Evolutionary conservation across 2,888 invertebrate species (phyloP).

Genomic region (Ectemnius cavifrons): DNA sequence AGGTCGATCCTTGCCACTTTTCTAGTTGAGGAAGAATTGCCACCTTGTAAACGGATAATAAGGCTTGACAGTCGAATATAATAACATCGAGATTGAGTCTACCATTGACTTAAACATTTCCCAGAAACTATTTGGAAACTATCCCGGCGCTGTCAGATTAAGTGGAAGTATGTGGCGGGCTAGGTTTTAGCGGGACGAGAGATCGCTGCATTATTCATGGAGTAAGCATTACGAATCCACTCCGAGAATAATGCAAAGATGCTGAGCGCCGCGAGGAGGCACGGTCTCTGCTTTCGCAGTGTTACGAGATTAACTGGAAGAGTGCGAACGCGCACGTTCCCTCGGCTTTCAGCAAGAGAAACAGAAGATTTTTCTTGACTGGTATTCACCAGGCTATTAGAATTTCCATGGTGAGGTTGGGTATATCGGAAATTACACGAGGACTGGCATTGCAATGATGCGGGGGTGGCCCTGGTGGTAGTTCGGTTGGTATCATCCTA

Average conservation of each 20-base stretch:
- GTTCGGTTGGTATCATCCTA: not conserved
- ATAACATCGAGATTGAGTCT: constrained; percentile 53
- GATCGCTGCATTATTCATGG: constrained; percentile 62
- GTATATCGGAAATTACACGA: not conserved
- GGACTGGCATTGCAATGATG: not conserved
- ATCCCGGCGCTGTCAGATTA: constrained; percentile 65
- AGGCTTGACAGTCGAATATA: constrained; percentile 18
- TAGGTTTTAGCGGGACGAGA: constrained; percentile 47
- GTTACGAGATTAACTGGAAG: constrained; percentile 54
- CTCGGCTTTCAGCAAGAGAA: constrained; percentile 45
- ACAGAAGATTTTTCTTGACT: constrained; percentile 31
- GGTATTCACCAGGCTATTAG: constrained; percentile 3
- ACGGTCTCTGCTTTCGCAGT: constrained; percentile 35
- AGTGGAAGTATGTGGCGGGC: constrained; percentile 61
- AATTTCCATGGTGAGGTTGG: not conserved
- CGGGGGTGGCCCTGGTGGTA: not conserved
- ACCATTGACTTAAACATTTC: constrained; percentile 62
- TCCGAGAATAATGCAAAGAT: constrained; percentile 58
- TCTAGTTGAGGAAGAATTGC: constrained; percentile 34
- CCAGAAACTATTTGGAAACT: constrained; percentile 64
- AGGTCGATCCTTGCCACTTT: constrained; percentile 37
- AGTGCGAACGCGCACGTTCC: no score
- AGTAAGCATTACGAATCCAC: constrained; percentile 59
- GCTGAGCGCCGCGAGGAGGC: constrained; percentile 10
- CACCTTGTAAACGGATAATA: constrained; percentile 55